Base-by-base conservation (phyloP, 2,797 vertebrate species). In the Apogon talboti region DNA sequence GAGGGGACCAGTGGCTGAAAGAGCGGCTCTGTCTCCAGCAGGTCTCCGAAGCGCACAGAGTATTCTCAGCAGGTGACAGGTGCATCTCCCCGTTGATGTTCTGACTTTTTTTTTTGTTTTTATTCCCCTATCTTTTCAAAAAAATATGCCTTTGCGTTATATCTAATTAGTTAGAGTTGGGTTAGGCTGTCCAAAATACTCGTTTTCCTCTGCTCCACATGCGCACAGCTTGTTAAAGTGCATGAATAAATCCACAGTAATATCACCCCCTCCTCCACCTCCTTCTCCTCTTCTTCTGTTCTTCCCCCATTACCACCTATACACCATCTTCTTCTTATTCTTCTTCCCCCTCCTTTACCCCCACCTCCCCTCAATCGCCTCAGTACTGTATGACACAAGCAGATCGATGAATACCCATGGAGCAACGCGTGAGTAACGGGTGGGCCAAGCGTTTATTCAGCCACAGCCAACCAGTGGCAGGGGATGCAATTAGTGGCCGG, bases 381-480 rank as follows among this genome's bases (percentile, higher is more conserved):
- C 76, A 21, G 46, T 69, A 49, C 59, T 53, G 35, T 74, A 53
- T 83, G 87, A 88, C 89, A 86, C 75, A 78, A 78, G 82, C 80
- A 71, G 88, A 92, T 92, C 90, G 74, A 91, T 92, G 84, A 73
- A 71, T 74, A 77, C 87, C 90, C 86, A 73, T 78, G 68, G 85
- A 82, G 85, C 87, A 66, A 45, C 48, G 79, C 76, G 71, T 79
- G 78, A 83, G 63, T 68, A 77, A 52, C 53, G 76, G 78, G 74
- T 60, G 81, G 84, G 74, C 75, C 82, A 28, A 42, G 68, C 66
- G 51, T 83, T 89, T 83, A 72, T 83, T 76, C 78, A 75, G 70
- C 42, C 15, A 55, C 68, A 58, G 74, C 61, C 69, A 55, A 47
- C 70, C 82, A 72, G 66, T 68, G 24, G 67, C 79, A 64, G 49